These are phyloP conservation scores for Dryococelus australis DNA, from an alignment of 2,888 invertebrate genomes.

Conservation along the genomic window DNA sequence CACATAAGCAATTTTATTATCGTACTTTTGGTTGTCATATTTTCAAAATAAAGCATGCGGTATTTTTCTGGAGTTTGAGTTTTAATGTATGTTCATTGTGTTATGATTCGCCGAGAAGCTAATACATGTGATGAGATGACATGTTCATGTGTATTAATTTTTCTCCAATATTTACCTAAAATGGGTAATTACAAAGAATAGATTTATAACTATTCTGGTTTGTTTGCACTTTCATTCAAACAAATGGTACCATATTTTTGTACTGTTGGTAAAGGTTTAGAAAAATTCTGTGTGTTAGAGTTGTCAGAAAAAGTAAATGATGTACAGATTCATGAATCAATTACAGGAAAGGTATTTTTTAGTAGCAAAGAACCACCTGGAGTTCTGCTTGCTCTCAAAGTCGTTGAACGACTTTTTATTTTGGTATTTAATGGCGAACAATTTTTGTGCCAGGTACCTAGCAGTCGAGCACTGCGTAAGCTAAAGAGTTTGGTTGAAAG, in stretches of 20 bases:
- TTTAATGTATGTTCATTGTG: too few species aligned
- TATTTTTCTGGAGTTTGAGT: too few species aligned
- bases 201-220: too few species aligned
- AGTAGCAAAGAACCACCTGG: neutral
- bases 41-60: too few species aligned
- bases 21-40: too few species aligned
- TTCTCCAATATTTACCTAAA: too few species aligned
- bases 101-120: too few species aligned
- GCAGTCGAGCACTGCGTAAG: constrained; percentile 8
- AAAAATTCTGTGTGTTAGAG: constrained; percentile 30
- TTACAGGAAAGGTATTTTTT: constrained; percentile 30
- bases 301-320: neutral
- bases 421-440: constrained; percentile 27
- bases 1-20: too few species aligned
- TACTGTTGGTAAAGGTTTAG: constrained; percentile 34
- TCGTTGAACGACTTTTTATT: constrained; percentile 29
- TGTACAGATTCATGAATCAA: constrained; percentile 20
- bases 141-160: too few species aligned
- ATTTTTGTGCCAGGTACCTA: neutral
- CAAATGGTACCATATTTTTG: constrained; percentile 27
- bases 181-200: too few species aligned
- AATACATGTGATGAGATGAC: too few species aligned
- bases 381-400: constrained; percentile 26
- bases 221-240: neutral
- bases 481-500: constrained; percentile 11